phyloP scores from a whole-genome alignment of 2,113 vertebrate genomes.

The Urocitellus parryii region DNA sequence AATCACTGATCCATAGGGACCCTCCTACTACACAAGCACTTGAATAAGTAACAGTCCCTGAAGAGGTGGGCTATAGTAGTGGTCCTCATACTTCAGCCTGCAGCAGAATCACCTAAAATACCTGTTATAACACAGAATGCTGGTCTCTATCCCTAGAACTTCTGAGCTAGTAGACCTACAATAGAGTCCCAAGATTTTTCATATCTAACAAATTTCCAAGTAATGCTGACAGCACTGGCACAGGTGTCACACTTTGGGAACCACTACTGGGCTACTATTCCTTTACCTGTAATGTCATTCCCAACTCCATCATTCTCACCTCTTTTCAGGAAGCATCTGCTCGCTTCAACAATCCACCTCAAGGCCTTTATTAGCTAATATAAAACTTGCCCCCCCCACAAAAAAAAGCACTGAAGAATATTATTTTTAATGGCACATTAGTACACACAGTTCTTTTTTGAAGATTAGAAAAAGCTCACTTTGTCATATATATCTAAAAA shows the following conservation, averaged over 20 bases:
- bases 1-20: not conserved
- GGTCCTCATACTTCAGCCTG: not conserved
- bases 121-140: not conserved
- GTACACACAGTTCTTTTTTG: not conserved
- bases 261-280: not conserved
- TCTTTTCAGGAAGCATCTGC: slow-evolving; percentile 24
- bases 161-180: not conserved
- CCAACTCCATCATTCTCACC: not conserved
- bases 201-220: slow-evolving; percentile 42
- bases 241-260: not conserved
- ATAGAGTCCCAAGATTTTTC: not conserved
- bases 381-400: not conserved
- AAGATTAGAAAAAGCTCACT: not conserved
- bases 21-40: not conserved
- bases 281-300: slow-evolving; percentile 20
- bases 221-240: not conserved
- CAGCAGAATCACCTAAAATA: slow-evolving; percentile 7
- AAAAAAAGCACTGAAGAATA: not conserved
- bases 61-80: not conserved
- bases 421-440: not conserved
- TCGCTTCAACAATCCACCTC: slow-evolving; percentile 31
- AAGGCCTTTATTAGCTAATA: slow-evolving; percentile 7
- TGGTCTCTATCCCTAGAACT: not conserved
- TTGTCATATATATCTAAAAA: too few relatives aligned
- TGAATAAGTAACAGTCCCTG: not conserved